Conservation (phyloP, 2,797 vertebrate species). For the Pelobates cultripes region DNA sequence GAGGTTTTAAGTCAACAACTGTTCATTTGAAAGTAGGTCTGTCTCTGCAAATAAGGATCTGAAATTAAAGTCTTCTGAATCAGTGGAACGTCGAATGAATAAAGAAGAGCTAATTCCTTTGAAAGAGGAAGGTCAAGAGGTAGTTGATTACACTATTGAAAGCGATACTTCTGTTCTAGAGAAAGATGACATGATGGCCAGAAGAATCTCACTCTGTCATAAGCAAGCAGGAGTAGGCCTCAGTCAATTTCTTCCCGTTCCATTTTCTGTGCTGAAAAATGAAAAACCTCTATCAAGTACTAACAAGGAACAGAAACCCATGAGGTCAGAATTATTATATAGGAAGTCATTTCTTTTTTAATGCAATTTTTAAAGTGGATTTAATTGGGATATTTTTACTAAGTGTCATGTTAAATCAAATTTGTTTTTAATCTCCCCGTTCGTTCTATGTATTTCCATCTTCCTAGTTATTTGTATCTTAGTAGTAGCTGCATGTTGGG, state of each 20-base stretch:
- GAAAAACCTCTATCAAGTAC: slow-evolving; percentile 48
- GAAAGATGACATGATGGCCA: slow-evolving; percentile 69
- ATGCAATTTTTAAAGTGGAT: too few species aligned
- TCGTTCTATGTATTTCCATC: too few species aligned
- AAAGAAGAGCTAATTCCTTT: slow-evolving; percentile 56
- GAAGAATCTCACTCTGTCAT: slow-evolving; percentile 61
- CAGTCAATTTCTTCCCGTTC: slow-evolving; percentile 65
- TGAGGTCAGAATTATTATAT: slow-evolving; percentile 63
- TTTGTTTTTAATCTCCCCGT: too few species aligned
- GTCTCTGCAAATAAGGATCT: slow-evolving; percentile 33
- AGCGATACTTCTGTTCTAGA: slow-evolving; percentile 58
- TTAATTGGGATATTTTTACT: too few species aligned
- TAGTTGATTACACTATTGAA: slow-evolving; percentile 27
- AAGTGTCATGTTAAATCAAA: too few species aligned
- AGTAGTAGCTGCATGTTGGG: too few species aligned
- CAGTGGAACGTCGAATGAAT: slow-evolving; percentile 49
- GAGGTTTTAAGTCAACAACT: not conserved
- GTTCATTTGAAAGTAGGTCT: not conserved
- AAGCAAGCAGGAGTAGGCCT: slow-evolving; percentile 9
- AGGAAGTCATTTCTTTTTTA: too few species aligned
- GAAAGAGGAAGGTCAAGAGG: slow-evolving; percentile 51
- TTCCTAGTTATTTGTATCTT: too few species aligned
- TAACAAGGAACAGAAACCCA: slow-evolving; percentile 55
- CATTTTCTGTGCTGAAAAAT: slow-evolving; percentile 65
- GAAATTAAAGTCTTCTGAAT: slow-evolving; percentile 59